Conservation (phyloP, 2,888 invertebrate genomes). For the Neoitamus cyanurus region DNA sequence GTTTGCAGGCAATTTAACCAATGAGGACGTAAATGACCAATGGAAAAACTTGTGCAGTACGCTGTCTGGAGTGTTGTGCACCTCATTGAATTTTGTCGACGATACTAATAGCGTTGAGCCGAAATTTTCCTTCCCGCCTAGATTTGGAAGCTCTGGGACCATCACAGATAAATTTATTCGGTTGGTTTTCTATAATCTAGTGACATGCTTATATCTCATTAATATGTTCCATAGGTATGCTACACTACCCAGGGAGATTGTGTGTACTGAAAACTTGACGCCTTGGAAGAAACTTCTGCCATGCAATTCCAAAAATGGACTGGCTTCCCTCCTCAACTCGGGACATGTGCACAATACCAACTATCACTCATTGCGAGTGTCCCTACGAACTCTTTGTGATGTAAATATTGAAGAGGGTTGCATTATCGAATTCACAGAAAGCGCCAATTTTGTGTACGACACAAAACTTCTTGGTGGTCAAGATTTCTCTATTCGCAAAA, state of each 20-base stretch:
- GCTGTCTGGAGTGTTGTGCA: constrained; percentile 94
- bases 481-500: constrained; percentile 87
- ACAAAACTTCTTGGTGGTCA: constrained; percentile 69
- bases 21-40: constrained; percentile 73
- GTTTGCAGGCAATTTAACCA: constrained; percentile 75
- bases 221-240: constrained; percentile 77
- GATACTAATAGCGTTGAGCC: constrained; percentile 86
- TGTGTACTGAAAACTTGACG: constrained; percentile 98
- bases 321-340: constrained; percentile 89
- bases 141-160: constrained; percentile 57
- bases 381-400: constrained; percentile 82
- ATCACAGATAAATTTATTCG: neutral
- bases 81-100: constrained; percentile 94
- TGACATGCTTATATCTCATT: neutral
- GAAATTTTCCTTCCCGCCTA: constrained; percentile 82
- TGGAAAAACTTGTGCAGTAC: constrained; percentile 93
- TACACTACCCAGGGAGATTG: constrained; percentile 93
- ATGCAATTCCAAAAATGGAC: constrained; percentile 89
- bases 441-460: constrained; percentile 89
- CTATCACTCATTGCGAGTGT: constrained; percentile 90
- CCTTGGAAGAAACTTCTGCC: constrained; percentile 98
- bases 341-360: constrained; percentile 91
- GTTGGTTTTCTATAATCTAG: neutral
- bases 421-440: constrained; percentile 84
- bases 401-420: constrained; percentile 69